Conservation (phyloP, 1,140 invertebrate species). For the Bathynomus jamesi region DNA sequence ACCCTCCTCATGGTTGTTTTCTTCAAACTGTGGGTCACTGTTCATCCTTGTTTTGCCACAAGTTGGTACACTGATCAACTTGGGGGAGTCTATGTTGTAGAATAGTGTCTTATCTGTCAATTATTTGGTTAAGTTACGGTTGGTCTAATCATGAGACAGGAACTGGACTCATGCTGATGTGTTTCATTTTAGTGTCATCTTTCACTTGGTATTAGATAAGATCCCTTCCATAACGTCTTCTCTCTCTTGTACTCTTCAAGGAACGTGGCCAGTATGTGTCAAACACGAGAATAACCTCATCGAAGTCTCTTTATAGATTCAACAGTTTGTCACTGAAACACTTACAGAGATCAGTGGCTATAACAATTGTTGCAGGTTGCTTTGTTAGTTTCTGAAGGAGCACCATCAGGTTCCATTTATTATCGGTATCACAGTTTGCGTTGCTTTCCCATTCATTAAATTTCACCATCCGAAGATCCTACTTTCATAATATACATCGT, state of each 20-base stretch:
- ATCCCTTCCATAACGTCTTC: conserved; percentile 15
- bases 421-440: too few relatives aligned
- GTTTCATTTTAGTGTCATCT: conserved; percentile 15
- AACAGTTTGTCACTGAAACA: conserved; percentile 19
- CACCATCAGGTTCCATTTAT: conserved; percentile 6
- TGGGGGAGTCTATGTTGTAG: conserved; percentile 16
- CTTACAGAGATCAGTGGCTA: conserved; percentile 11
- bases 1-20: conserved; percentile 4
- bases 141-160: conserved; percentile 23
- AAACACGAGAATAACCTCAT: conserved; percentile 22
- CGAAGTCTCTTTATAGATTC: conserved; percentile 6
- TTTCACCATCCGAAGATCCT: too few relatives aligned
- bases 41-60: conserved; percentile 8
- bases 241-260: conserved; percentile 14
- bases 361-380: conserved; percentile 5
- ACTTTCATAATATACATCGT: too few relatives aligned
- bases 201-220: too few relatives aligned
- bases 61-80: conserved; percentile 16
- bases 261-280: too few relatives aligned
- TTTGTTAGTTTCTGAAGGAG: conserved; percentile 10
- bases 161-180: conserved; percentile 20
- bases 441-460: too few relatives aligned
- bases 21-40: background rate
- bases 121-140: conserved; percentile 10
- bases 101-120: conserved; percentile 12